phyloP scores from a whole-genome alignment of 1,140 invertebrate genomes.

The Diabrotica undecimpunctata region DNA sequence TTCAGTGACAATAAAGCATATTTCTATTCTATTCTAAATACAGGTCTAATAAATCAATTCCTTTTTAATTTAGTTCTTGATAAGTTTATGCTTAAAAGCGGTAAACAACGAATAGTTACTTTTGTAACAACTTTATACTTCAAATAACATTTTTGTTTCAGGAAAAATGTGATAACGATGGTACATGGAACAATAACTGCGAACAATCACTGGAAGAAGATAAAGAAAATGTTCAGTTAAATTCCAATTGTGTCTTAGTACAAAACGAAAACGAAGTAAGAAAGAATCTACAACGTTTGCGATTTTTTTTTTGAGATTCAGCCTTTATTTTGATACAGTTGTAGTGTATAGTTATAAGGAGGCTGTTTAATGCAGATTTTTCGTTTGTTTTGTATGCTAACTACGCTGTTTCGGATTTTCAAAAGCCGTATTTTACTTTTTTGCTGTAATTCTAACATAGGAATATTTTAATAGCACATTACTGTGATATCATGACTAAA shows the following conservation, averaged over 20 bases:
- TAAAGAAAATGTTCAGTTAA: constrained; percentile 22
- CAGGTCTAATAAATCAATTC: no score
- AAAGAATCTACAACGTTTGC: neutral
- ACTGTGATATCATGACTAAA: no score
- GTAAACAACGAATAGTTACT: no score
- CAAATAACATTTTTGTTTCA: constrained; percentile 5
- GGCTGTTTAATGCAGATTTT: neutral
- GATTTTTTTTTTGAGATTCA: neutral
- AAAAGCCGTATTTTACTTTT: no score
- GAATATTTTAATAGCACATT: no score
- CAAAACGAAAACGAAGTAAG: constrained; percentile 17
- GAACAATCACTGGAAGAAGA: constrained; percentile 21
- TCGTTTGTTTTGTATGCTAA: neutral
- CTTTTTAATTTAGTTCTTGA: no score
- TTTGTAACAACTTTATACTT: no score
- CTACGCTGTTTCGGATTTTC: no score
- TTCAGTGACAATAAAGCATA: no score
- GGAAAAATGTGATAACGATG: constrained; percentile 18
- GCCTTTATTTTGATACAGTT: neutral
- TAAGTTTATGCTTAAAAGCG: no score
- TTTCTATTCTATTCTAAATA: no score
- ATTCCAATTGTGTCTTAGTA: constrained; percentile 19
- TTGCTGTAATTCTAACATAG: no score
- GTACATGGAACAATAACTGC: constrained; percentile 18
- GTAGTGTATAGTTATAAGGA: neutral